Conservation (phyloP, 2,797 vertebrate genomes). For the Antrozous pallidus region DNA sequence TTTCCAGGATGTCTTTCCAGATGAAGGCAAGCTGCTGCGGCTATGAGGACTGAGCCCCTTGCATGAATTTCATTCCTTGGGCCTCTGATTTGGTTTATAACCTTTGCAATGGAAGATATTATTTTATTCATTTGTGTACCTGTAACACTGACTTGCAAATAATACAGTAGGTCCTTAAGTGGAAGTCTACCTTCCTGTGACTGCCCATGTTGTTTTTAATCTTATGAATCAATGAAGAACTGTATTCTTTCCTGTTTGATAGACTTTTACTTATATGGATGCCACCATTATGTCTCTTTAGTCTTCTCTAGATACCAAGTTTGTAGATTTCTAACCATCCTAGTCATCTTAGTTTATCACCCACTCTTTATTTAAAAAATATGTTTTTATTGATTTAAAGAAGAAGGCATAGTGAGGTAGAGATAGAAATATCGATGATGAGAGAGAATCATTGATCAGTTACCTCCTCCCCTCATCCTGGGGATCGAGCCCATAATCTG, state of each 20-base stretch:
- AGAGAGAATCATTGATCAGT: too few species aligned
- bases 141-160: constrained; percentile 1
- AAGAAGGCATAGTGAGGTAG: too few species aligned
- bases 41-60: too few species aligned
- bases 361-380: not conserved
- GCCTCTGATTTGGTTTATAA: not conserved
- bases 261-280: constrained; percentile 12
- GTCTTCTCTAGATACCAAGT: constrained; percentile 1
- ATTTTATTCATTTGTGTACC: constrained; percentile 22
- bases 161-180: not conserved
- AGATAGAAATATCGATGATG: too few species aligned
- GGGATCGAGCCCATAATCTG: too few species aligned
- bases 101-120: not conserved
- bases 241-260: constrained; percentile 7
- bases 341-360: constrained; percentile 35
- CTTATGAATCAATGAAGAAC: not conserved
- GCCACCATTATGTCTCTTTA: not conserved
- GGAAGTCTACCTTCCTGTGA: not conserved
- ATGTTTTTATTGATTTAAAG: too few species aligned
- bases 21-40: too few species aligned
- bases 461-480: too few species aligned
- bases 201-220: constrained; percentile 20
- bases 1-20: too few species aligned
- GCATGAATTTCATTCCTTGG: too few species aligned
- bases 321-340: not conserved